Conservation (phyloP, 2,113 vertebrate species). For the Vicugna pacos region DNA sequence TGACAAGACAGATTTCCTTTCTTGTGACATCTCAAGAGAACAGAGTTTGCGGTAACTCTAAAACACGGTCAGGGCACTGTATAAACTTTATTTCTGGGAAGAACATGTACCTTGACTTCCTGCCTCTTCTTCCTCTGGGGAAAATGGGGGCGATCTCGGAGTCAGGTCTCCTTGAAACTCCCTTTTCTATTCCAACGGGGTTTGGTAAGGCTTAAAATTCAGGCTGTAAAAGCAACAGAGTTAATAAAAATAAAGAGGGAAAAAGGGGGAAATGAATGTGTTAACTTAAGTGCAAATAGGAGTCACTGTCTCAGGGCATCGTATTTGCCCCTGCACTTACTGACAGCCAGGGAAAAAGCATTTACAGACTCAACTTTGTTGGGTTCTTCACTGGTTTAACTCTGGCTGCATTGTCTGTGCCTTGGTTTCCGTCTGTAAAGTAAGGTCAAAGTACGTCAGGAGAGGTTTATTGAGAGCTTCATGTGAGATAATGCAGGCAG, state of each 20-base stretch:
- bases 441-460: background rate
- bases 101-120: background rate
- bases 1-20: constrained; percentile 1
- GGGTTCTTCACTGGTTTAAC: background rate
- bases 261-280: background rate
- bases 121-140: background rate
- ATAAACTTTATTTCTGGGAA: constrained; percentile 34
- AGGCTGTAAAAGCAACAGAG: constrained; percentile 36
- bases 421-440: background rate
- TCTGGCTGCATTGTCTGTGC: background rate
- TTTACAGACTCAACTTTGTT: background rate
- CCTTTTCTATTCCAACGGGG: background rate
- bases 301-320: background rate
- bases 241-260: constrained; percentile 26
- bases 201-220: constrained; percentile 23
- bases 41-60: constrained; percentile 31
- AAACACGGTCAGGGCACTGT: background rate
- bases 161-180: background rate
- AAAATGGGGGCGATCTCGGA: background rate
- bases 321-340: background rate
- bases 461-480: background rate
- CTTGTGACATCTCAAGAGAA: background rate
- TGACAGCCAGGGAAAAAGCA: background rate
- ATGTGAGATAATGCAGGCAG: background rate
- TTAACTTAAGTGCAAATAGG: constrained; percentile 26